Evolutionary conservation across 2,888 invertebrate species (phyloP).

Genomic region (Idaea straminata): DNA sequence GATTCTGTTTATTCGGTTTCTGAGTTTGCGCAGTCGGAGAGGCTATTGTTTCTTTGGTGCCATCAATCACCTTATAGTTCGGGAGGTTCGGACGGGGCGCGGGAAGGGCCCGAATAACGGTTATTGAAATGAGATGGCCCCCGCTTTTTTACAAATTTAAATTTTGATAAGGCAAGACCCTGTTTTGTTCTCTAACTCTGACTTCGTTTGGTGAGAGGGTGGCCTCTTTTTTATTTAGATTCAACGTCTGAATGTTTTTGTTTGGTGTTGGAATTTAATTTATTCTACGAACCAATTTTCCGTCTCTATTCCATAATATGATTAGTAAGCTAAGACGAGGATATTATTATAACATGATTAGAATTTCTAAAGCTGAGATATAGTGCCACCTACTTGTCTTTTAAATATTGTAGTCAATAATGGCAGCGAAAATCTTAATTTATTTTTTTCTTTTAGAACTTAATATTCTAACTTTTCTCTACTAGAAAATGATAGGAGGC

Average conservation of each 20-base stretch:
- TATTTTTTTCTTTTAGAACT: background rate
- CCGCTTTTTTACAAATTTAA: slow-evolving; percentile 79
- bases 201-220: slow-evolving; percentile 63
- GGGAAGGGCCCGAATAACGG: slow-evolving; percentile 68
- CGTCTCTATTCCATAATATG: background rate
- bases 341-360: background rate
- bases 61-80: slow-evolving; percentile 74
- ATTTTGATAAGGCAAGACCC: slow-evolving; percentile 79
- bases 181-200: slow-evolving; percentile 73
- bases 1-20: slow-evolving; percentile 58
- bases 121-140: slow-evolving; percentile 79
- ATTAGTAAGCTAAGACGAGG: background rate
- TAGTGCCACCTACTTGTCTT: too few species aligned
- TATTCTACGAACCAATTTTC: slow-evolving; percentile 34
- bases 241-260: slow-evolving; percentile 58
- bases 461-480: background rate
- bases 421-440: too few species aligned
- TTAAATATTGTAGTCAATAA: too few species aligned
- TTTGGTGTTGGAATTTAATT: slow-evolving; percentile 47
- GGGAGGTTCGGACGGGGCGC: slow-evolving; percentile 40
- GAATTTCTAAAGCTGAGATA: background rate
- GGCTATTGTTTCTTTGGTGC: slow-evolving; percentile 75
- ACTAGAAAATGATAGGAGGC: background rate
- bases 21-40: slow-evolving; percentile 60
- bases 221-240: slow-evolving; percentile 65